A percentile compares a stretch with the other conserved stretches of the same genome.
Conservation (phyloP, 2,888 invertebrate species). For the Macaria liturata region DNA sequence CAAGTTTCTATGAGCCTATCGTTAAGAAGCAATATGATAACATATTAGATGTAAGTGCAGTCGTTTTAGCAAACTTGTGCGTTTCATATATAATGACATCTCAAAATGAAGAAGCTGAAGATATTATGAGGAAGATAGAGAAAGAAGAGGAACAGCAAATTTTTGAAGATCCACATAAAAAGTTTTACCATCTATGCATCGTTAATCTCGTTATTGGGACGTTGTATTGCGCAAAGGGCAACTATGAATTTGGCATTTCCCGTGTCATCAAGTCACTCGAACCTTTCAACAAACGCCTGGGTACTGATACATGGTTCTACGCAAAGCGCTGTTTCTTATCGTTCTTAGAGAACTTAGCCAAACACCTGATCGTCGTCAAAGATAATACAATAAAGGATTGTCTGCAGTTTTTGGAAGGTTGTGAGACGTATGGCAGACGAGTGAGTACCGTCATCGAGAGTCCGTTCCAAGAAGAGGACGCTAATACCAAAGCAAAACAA, state of each 20-base stretch:
- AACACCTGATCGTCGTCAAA: constrained; percentile 94
- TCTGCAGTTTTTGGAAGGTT: constrained; percentile 94
- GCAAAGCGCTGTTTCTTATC: constrained; percentile 97
- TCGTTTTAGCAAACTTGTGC: constrained; percentile 98
- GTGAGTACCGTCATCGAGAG: constrained; percentile 93
- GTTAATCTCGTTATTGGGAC: constrained; percentile 99
- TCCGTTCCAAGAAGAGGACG: constrained; percentile 88
- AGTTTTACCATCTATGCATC: constrained; percentile 97
- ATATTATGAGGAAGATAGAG: constrained; percentile 99
- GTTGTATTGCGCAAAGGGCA: constrained; percentile 98
- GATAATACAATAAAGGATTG: constrained; percentile 95
- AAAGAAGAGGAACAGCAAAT: constrained; percentile 97
- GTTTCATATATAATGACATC: constrained; percentile 99
- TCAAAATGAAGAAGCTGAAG: constrained; percentile 99
- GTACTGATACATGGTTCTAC: constrained; percentile 99
- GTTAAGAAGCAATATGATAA: constrained; percentile 97
- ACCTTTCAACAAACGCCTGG: constrained; percentile 96
- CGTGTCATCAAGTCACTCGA: constrained; percentile 98
- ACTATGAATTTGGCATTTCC: constrained; percentile 99
- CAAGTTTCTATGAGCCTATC: constrained; percentile 98
- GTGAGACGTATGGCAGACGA: constrained; percentile 92
- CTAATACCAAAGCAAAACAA: constrained; percentile 90
- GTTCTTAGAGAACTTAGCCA: constrained; percentile 94
- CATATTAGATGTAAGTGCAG: constrained; percentile 97
- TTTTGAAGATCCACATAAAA: constrained; percentile 96